Conservation (phyloP, 2,113 vertebrate genomes). For the Sporophila hypoxantha region DNA sequence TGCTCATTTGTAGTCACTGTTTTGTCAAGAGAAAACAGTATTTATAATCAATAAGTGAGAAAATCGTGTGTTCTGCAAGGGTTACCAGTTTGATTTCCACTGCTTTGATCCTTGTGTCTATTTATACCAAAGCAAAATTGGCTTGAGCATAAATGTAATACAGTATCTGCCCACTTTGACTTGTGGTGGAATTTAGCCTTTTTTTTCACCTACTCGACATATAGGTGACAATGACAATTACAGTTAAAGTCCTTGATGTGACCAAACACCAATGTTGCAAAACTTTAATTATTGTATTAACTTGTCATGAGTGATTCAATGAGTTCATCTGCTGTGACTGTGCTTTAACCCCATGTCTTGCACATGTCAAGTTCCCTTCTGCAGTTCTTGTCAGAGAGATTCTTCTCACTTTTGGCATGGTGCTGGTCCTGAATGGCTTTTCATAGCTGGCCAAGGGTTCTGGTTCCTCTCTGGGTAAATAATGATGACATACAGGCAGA, state of each 20-base stretch:
- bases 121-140: neutral
- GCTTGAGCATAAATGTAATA: neutral
- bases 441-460: neutral
- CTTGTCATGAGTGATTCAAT: neutral
- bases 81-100: neutral
- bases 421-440: neutral
- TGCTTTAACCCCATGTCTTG: neutral
- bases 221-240: neutral
- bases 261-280: neutral
- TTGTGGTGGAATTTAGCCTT: neutral
- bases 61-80: neutral
- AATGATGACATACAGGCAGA: neutral
- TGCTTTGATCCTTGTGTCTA: neutral
- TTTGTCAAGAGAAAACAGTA: neutral
- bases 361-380: neutral
- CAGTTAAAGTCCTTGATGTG: neutral
- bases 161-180: neutral
- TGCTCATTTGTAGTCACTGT: neutral
- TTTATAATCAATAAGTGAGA: neutral
- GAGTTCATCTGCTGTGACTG: neutral
- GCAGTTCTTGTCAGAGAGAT: neutral
- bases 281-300: neutral
- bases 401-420: neutral
- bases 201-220: neutral
- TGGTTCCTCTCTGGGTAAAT: neutral